Evolutionary conservation across 2,888 invertebrate species (phyloP).

Genomic region (Pterostichus madidus): DNA sequence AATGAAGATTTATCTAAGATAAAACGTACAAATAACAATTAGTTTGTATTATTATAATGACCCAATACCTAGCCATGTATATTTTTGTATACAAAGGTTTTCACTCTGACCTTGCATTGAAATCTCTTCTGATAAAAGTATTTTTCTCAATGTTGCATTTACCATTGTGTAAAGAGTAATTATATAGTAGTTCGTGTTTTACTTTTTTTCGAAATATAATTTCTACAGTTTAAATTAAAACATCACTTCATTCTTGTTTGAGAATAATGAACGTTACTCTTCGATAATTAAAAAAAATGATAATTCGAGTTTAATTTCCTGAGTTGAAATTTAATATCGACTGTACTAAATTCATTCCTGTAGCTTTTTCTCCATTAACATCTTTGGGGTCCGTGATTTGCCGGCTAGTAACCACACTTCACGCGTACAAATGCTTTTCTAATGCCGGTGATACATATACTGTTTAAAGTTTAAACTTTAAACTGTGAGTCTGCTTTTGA

Average conservation of each 20-base stretch:
- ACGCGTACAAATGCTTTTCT: too few relatives aligned
- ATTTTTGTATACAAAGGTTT: slow-evolving; percentile 34
- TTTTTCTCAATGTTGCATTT: slow-evolving; percentile 26
- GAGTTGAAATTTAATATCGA: too few relatives aligned
- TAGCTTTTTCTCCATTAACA: too few relatives aligned
- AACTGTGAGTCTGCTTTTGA: too few relatives aligned
- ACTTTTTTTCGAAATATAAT: slow-evolving; percentile 19
- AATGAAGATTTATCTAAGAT: slow-evolving; percentile 34
- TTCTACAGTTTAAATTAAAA: not conserved
- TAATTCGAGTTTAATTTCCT: too few relatives aligned
- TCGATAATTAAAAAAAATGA: not conserved
- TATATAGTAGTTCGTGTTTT: slow-evolving; percentile 25
- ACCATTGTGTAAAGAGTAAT: slow-evolving; percentile 26
- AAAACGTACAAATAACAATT: slow-evolving; percentile 36
- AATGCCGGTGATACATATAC: too few relatives aligned
- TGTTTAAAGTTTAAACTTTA: too few relatives aligned
- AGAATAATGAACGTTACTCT: too few relatives aligned
- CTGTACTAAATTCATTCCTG: too few relatives aligned
- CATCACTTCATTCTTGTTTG: not conserved
- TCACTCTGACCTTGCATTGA: slow-evolving; percentile 37
- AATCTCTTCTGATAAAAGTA: slow-evolving; percentile 25
- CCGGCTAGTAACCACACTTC: too few relatives aligned
- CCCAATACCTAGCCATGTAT: slow-evolving; percentile 14
- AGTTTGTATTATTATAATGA: slow-evolving; percentile 31
- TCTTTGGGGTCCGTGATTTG: too few relatives aligned